Base-by-base conservation (phyloP, 2,797 vertebrate genomes). In the Lepus townsendii region DNA sequence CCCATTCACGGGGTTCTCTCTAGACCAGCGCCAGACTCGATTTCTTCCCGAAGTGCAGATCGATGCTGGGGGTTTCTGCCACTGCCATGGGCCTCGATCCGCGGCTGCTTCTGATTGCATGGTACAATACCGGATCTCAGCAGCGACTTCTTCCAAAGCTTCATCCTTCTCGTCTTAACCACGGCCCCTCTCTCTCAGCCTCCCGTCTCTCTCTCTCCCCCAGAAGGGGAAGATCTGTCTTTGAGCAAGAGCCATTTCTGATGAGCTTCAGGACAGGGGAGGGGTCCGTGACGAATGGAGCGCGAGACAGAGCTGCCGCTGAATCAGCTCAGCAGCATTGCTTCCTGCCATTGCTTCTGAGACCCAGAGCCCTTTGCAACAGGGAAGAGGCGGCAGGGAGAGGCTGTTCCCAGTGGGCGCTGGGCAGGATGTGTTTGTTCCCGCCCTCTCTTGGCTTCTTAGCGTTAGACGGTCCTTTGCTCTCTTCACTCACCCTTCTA, bases 41-140 rank as follows among this genome's bases (percentile, higher is more conserved):
- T 90, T 57, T 88, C 57, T 71, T 83, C 79, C n/a, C 42, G 47
- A 91, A 71, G 27, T 62, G 26, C 76, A 82, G 72, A 60, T 47
- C n/a, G 35, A 3, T 24, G 26, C 7, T 24, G 19, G 66, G 42
- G 19, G 62, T 42, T 6, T 3, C 3, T 3, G 3, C 26, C 38
- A 2, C 69, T 65, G 73, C 63, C 42, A 69, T 42, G 71, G 3
- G 6, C 3, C 16, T 20, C n/a, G 35, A 1, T 35, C 62, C 38
- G 8, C 7, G 19, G 27, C n/a, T 42, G 10, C n/a, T 76, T 77
- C 50, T 38, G 5, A 13, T 14, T 30, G 11, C 4, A 2, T 30
- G 12, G 20, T 52, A 7, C 26, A 83, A 7, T 16, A 27, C 22
- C 32, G 26, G 19, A 30, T 82, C 54, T 85, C 27, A 5, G 1